Conservation (phyloP, 2,797 vertebrate genomes). For the Myotis findleyi region DNA sequence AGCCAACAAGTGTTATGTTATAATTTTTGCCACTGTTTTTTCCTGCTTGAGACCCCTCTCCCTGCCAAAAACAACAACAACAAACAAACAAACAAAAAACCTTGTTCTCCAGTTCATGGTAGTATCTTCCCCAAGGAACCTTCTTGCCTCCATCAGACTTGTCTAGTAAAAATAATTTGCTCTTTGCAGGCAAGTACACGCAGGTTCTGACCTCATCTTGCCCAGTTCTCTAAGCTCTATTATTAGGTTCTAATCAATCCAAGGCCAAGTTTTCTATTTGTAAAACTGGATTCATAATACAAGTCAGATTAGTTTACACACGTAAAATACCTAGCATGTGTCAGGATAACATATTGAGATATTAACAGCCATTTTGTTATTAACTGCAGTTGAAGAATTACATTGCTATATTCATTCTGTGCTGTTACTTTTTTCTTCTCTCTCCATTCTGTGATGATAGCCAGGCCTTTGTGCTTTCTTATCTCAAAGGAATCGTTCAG, state of each 20-base stretch:
- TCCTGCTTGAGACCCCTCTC: no score
- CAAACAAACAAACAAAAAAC: neutral
- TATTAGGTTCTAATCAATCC: neutral
- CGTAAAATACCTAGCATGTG: neutral
- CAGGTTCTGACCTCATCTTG: neutral
- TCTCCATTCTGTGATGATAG: neutral
- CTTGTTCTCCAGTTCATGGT: neutral
- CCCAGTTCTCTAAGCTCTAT: neutral
- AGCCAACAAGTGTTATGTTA: neutral
- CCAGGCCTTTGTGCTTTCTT: neutral
- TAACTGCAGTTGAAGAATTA: conserved; percentile 22
- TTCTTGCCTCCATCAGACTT: neutral
- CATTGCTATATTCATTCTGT: neutral
- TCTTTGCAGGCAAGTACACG: neutral
- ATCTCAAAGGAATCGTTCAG: neutral
- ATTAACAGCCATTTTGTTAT: conserved; percentile 19
- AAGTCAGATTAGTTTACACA: neutral
- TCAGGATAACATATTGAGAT: neutral
- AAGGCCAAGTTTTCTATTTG: neutral
- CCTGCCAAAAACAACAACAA: neutral
- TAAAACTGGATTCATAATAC: neutral
- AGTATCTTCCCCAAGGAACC: neutral
- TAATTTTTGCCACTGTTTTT: neutral
- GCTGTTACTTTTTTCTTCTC: neutral
- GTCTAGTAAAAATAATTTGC: neutral